These are phyloP conservation scores for Palaemon carinicauda DNA, from an alignment of 1,140 invertebrate species.

Conservation along the genomic window DNA sequence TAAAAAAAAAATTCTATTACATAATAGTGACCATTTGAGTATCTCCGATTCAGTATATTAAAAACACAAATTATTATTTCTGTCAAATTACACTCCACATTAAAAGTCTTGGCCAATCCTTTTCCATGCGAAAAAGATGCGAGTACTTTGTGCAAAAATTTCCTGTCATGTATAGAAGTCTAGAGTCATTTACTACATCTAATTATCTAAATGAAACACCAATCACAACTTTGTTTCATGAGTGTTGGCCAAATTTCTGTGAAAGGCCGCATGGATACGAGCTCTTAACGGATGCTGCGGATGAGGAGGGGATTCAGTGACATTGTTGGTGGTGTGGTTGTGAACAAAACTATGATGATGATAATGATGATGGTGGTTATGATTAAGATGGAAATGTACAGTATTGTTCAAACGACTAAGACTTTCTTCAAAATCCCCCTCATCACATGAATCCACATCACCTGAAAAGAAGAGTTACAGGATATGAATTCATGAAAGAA, in stretches of 20 bases:
- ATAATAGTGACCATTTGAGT: too few relatives aligned
- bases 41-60: too few relatives aligned
- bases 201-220: too few relatives aligned
- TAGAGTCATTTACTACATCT: background rate
- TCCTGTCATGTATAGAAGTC: background rate
- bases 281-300: conserved; percentile 39
- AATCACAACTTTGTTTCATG: conserved; percentile 48
- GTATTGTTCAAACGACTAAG: conserved; percentile 33
- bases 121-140: too few relatives aligned
- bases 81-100: too few relatives aligned
- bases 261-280: conserved; percentile 42
- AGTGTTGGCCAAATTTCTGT: conserved; percentile 38
- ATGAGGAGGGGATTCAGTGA: conserved; percentile 31
- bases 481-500: background rate
- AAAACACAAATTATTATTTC: too few relatives aligned
- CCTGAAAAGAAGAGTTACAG: conserved; percentile 6
- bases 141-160: too few relatives aligned
- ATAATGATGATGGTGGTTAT: conserved; percentile 43
- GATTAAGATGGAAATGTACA: conserved; percentile 44
- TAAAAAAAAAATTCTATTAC: too few relatives aligned
- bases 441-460: conserved; percentile 49
- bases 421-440: conserved; percentile 35
- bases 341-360: conserved; percentile 40
- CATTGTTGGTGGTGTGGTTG: conserved; percentile 29
- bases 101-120: too few relatives aligned